Evolutionary conservation across 37 sponge, comb jelly and placozoan genomes (phyloP), one percentile per base, ranked within the genome.

Genomic region (Theonella swinhoei): DNA sequence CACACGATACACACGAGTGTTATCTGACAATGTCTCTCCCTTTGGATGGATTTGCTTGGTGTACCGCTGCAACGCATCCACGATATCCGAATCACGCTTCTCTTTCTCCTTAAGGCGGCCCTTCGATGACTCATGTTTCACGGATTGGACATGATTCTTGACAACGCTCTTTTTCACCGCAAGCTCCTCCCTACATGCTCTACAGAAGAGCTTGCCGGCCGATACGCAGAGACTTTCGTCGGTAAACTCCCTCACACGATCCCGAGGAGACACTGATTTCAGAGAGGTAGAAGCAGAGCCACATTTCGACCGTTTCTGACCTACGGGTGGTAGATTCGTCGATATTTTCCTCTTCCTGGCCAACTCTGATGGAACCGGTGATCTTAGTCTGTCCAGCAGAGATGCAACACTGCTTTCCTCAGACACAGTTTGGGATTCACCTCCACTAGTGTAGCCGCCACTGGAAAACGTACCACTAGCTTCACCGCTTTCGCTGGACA

Each of bases 1-100:
- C 37, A 80, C 66, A 29, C 80, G 35, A 42, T 84, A 84, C 33
- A 84, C 77, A 43, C 42, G 39, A 64, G 75, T n/a, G 28, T 66
- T n/a, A 7, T 30, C 31, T 8, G 68, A 29, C 30, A 80, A 64
- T 14, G n/a, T 79, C 75, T 80, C 87, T 36, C 80, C 87, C 31
- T 60, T 65, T 36, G 61, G 80, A 42, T 87, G 80, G 42, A 31
- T 26, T 3, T 36, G 33, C 4, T 40, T 33, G 41, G 73, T 42
- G 38, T 77, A 80, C 5, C 8, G 19, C 41, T 80, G 31, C 23
- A 87, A 38, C 22, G 78, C 78, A 36, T 75, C 26, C 11, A 64
- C 77, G 22, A 83, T 72, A 38, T 72, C 83, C 40, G 36, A 31
- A 7, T 38, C 72, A 36, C 41, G 43, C 40, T 65, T 65, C 54